phyloP scores from a whole-genome alignment of 2,113 vertebrate species.

The Sinocyclocheilus anshuiensis region DNA sequence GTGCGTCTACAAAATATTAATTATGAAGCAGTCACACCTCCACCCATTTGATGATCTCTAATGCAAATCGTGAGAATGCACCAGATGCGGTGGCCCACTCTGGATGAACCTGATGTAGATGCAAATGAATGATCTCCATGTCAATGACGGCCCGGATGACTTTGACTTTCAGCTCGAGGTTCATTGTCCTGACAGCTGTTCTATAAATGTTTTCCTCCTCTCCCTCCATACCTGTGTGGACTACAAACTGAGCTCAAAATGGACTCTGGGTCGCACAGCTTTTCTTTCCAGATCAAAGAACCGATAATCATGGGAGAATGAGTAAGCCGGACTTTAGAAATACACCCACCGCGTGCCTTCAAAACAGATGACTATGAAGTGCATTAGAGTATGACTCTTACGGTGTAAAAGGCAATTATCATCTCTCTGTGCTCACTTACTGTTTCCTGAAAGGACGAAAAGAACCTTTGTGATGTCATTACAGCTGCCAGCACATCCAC shows the following conservation, averaged over 20 bases:
- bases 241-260: background rate
- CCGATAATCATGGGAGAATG: slow-evolving; percentile 6
- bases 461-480: slow-evolving; percentile 38
- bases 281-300: slow-evolving; percentile 5
- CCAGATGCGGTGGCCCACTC: background rate
- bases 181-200: slow-evolving; percentile 17
- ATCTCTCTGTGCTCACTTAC: background rate
- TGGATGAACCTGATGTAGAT: slow-evolving; percentile 14
- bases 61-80: background rate
- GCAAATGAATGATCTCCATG: background rate
- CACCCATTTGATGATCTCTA: background rate
- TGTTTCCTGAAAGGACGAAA: background rate
- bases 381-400: slow-evolving; percentile 1
- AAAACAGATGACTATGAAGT: slow-evolving; percentile 5
- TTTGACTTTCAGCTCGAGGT: slow-evolving; percentile 34
- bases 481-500: background rate
- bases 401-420: background rate
- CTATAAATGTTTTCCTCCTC: background rate
- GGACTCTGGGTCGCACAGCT: background rate
- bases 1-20: background rate
- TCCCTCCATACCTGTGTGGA: slow-evolving; percentile 1
- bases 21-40: slow-evolving; percentile 23
- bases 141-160: background rate
- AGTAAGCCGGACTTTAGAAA: background rate
- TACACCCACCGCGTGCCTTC: background rate